Evolutionary conservation across 2,113 vertebrate species (phyloP).

Genomic region (Excalfactoria chinensis): DNA sequence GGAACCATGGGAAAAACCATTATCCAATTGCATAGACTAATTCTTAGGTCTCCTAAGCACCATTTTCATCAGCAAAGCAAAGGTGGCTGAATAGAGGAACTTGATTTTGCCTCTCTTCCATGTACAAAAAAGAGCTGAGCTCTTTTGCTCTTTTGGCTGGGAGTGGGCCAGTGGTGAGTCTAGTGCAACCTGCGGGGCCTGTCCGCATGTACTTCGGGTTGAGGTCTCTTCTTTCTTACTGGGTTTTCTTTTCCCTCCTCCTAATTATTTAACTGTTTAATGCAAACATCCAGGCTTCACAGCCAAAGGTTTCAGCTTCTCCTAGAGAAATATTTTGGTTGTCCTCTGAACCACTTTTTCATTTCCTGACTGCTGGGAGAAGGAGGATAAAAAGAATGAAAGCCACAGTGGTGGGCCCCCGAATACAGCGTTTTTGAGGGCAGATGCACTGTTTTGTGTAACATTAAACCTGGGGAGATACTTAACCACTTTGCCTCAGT

Average conservation of each 20-base stretch:
- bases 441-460: conserved; percentile 70
- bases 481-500: conserved; percentile 74
- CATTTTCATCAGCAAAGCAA: not conserved
- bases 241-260: not conserved
- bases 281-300: not conserved
- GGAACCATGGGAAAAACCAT: not conserved
- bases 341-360: conserved; percentile 71
- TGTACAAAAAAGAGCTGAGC: fast-evolving
- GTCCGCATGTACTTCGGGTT: not conserved
- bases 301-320: conserved; percentile 30
- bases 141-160: no score
- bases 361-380: conserved; percentile 75
- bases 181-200: not conserved
- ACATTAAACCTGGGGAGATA: conserved; percentile 76
- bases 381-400: conserved; percentile 53
- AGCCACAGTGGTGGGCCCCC: conserved; percentile 35
- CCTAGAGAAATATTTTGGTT: conserved; percentile 10
- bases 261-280: not conserved
- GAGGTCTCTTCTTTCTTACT: not conserved
- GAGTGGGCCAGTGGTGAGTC: not conserved
- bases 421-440: conserved; percentile 51
- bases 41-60: not conserved
- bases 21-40: not conserved
- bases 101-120: not conserved
- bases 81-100: not conserved